Base-by-base conservation (phyloP, 1,140 invertebrate species). In the Hermatobates lingyangjiaoensis region DNA sequence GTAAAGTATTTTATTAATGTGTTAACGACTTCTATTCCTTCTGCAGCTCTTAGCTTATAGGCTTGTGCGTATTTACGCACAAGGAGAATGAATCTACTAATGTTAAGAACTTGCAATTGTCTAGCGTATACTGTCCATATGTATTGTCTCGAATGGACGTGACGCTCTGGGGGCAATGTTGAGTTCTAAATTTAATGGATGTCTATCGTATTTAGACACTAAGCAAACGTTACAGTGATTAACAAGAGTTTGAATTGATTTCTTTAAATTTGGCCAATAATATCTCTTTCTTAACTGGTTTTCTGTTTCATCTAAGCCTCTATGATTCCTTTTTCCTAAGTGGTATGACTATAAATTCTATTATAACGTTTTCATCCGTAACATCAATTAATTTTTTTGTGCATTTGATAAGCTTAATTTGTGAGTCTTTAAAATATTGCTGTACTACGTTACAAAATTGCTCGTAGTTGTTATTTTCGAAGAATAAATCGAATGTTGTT, bases 231-330 rank as follows among this genome's bases (percentile, higher is more conserved):
- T n/a, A n/a, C n/a, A n/a, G n/a, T n/a, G n/a, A n/a, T n/a, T 59
- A n/a, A 65, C 58, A 52, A 54, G 66, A 21, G 62, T 52, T 57
- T 53, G 27, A 18, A 63, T 57, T 25, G 58, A 53, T 27, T 56
- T 38, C 46, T 58, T 53, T 55, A 66, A 63, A 24, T 56, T 58
- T 27, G 50, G 39, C 63, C 62, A 66, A 23, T 46, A 34, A 54
- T 58, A 62, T 27, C 45, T 50, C 55, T 57, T 14, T 57, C 57
- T 62, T 39, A 63, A 63, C 45, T 54, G 51, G 20, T 58, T 51
- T 45, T 57, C 57, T 3, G 59, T 67, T 50, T 56, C n/a, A n/a
- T n/a, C n/a, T n/a, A n/a, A n/a, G n/a, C n/a, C n/a, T n/a, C n/a
- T n/a, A n/a, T n/a, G n/a, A n/a, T n/a, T n/a, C n/a, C n/a, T n/a